A percentile compares a stretch with the other conserved stretches of the same genome.
Conservation (phyloP, 2,797 vertebrate genomes). For the Galago senegalensis region DNA sequence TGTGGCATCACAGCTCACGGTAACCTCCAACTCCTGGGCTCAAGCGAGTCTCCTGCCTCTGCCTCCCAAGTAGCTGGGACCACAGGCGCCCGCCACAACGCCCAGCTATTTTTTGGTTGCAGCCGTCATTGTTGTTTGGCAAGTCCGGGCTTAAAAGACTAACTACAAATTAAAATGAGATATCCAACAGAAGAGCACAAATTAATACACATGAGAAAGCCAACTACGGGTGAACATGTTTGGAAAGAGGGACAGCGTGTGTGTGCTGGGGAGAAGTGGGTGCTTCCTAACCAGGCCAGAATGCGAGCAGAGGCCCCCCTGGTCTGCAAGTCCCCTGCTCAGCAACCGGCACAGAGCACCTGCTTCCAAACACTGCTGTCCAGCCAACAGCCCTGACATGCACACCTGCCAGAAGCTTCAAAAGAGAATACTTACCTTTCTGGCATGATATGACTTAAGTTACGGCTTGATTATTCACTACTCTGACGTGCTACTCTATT, state of each 20-base stretch:
- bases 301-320: not conserved
- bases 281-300: not conserved
- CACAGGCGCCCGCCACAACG: too few species aligned
- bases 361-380: not conserved
- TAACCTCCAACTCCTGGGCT: too few species aligned
- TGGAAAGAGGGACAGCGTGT: not conserved
- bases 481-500: not conserved
- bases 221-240: not conserved
- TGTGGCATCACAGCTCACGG: too few species aligned
- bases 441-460: accelerated
- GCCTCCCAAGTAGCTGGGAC: too few species aligned
- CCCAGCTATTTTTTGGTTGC: too few species aligned
- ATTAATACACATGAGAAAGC: not conserved
- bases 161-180: not conserved
- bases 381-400: accelerated
- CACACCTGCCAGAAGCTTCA: not conserved
- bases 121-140: too few species aligned
- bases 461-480: accelerated
- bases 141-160: too few species aligned
- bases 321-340: accelerated
- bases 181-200: not conserved
- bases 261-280: accelerated
- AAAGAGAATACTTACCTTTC: too few species aligned
- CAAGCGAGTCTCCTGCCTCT: too few species aligned
- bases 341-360: too few species aligned